These are phyloP conservation scores for Sorex maritimensis DNA, from an alignment of 2,797 vertebrate species.

Conservation along the genomic window DNA sequence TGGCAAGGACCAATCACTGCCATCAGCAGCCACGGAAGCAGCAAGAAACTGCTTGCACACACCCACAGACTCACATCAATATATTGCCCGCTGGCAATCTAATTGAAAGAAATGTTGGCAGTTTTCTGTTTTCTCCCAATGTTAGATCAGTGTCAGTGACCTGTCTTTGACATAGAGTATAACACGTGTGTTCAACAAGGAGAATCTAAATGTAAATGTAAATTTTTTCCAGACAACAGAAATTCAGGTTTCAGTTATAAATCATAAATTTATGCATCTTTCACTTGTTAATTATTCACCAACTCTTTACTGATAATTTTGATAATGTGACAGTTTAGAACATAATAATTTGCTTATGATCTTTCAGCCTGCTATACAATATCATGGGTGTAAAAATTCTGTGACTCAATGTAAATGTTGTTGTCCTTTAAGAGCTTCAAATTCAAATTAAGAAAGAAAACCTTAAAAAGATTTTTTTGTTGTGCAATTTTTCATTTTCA, in stretches of 20 bases:
- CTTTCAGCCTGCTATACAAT: conserved; percentile 35
- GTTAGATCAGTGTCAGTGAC: neutral
- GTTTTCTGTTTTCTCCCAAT: neutral
- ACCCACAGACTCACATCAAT: neutral
- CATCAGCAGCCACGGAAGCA: too few species aligned
- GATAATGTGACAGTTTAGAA: conserved; percentile 67
- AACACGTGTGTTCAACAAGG: neutral
- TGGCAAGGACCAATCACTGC: too few species aligned
- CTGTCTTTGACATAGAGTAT: neutral
- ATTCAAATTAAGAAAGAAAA: conserved; percentile 43
- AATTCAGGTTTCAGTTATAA: conserved; percentile 52
- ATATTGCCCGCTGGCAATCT: neutral
- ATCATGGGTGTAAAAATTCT: conserved; percentile 60
- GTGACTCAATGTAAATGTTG: conserved; percentile 65
- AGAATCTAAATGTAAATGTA: conserved; percentile 9
- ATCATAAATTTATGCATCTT: too few species aligned
- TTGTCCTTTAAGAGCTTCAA: conserved; percentile 65
- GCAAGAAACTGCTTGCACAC: too few species aligned
- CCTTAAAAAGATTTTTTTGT: conserved; percentile 59
- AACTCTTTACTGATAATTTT: conserved; percentile 55
- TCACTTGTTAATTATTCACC: neutral
- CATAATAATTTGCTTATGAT: conserved; percentile 71
- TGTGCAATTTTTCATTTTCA: neutral
- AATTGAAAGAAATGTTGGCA: neutral
- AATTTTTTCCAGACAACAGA: conserved; percentile 22